Percentiles rank a stretch among this genome's conserved stretches.
Evolutionary conservation across 2,113 vertebrate species (phyloP).

Genomic region (rat (Rattus norvegicus)): DNA sequence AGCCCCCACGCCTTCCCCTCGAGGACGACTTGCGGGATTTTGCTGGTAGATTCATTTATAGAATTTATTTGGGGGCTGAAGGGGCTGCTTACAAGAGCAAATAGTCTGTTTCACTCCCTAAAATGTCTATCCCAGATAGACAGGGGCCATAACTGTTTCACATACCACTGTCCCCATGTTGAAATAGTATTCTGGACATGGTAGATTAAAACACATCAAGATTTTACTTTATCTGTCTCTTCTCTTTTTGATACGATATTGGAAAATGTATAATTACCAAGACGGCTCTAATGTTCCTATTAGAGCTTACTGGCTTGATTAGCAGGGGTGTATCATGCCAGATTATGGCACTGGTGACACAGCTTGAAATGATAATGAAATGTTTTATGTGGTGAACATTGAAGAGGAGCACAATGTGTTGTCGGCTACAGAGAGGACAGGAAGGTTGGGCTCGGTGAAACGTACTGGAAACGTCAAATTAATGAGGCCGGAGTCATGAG

Average conservation of each 20-base stretch:
- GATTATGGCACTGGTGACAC: neutral
- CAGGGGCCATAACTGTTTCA: neutral
- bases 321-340: neutral
- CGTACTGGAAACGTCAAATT: neutral
- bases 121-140: neutral
- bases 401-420: neutral
- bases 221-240: neutral
- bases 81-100: neutral
- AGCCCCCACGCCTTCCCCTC: neutral
- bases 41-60: neutral
- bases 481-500: neutral
- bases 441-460: neutral
- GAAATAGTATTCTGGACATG: neutral
- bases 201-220: neutral
- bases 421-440: neutral
- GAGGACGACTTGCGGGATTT: neutral
- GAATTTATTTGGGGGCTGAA: accelerated
- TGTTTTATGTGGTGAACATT: neutral
- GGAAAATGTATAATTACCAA: neutral
- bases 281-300: neutral
- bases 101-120: neutral
- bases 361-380: neutral
- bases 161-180: neutral
- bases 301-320: neutral
- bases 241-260: neutral